A percentile compares a stretch with the other conserved stretches of the same genome.
Evolutionary conservation across 2,113 vertebrate species (phyloP).

Genomic region (Mastomys natalensis): DNA sequence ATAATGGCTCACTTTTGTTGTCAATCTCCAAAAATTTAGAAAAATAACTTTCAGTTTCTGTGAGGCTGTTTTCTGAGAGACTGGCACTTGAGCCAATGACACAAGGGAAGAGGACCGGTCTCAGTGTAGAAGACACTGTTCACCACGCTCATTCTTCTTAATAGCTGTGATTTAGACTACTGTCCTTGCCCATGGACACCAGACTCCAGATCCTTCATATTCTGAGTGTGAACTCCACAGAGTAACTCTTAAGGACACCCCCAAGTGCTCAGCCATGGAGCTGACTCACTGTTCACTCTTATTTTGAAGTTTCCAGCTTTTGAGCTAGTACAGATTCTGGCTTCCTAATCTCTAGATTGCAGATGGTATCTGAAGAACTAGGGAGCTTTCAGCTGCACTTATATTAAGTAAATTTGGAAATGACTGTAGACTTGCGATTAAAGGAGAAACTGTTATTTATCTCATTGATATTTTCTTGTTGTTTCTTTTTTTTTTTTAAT

Average conservation of each 20-base stretch:
- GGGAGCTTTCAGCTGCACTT: not conserved
- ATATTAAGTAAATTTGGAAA: not conserved
- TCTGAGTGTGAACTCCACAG: not conserved
- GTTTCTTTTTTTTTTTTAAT: not conserved
- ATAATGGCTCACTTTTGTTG: not conserved
- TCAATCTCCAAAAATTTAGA: not conserved
- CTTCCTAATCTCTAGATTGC: not conserved
- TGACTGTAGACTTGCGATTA: not conserved
- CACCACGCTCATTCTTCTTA: not conserved
- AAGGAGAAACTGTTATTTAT: not conserved
- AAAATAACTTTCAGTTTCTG: not conserved
- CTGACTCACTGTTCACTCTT: not conserved
- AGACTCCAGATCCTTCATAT: not conserved
- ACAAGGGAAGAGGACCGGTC: not conserved
- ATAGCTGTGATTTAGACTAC: not conserved
- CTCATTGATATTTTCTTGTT: not conserved
- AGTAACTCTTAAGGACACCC: not conserved
- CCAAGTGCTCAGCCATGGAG: not conserved
- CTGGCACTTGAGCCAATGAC: not conserved
- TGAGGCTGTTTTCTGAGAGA: not conserved
- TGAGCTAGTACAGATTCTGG: too few species aligned
- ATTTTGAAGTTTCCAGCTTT: not conserved
- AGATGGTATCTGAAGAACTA: not conserved
- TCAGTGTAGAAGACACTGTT: rapidly evolving
- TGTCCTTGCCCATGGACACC: too few species aligned